A percentile compares a stretch with the other conserved stretches of the same genome.
These are phyloP conservation scores for Thunnus thynnus DNA, from an alignment of 2,113 vertebrate genomes.

Conservation along the genomic window DNA sequence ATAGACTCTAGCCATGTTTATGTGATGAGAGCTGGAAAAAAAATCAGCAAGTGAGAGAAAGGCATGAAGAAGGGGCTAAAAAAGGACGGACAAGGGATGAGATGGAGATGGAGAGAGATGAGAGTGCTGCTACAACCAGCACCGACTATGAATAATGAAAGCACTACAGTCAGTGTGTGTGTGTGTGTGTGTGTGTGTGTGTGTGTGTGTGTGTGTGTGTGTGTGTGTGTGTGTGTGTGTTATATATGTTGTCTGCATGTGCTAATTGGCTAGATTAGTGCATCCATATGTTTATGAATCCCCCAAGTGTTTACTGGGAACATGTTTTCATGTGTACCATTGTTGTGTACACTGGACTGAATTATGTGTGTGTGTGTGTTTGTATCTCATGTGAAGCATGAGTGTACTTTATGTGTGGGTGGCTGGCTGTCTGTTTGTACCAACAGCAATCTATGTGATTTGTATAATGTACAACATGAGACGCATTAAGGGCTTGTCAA, in stretches of 20 bases:
- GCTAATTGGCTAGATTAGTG: conserved; percentile 18
- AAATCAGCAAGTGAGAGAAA: background rate
- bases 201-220: conserved; percentile 28
- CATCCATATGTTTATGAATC: conserved; percentile 17
- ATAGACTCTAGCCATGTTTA: background rate
- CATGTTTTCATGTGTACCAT: conserved; percentile 1
- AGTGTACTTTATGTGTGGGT: background rate
- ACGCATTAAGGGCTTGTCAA: background rate
- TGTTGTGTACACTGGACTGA: conserved; percentile 30
- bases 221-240: background rate
- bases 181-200: conserved; percentile 14
- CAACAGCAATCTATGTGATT: conserved; percentile 23
- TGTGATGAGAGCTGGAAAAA: background rate
- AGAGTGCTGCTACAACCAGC: conserved; percentile 24
- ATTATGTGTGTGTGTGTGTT: conserved; percentile 1
- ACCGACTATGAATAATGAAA: conserved; percentile 52
- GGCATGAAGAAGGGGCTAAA: background rate
- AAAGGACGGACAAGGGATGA: background rate
- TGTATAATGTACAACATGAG: conserved; percentile 25
- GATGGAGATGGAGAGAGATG: conserved; percentile 49
- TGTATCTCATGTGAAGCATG: conserved; percentile 5
- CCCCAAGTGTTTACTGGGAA: conserved; percentile 16
- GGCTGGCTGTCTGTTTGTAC: conserved; percentile 7
- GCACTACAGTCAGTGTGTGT: background rate
- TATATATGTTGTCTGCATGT: background rate